Conservation (phyloP, 2,797 vertebrate species). For the Chaunax sp. region DNA sequence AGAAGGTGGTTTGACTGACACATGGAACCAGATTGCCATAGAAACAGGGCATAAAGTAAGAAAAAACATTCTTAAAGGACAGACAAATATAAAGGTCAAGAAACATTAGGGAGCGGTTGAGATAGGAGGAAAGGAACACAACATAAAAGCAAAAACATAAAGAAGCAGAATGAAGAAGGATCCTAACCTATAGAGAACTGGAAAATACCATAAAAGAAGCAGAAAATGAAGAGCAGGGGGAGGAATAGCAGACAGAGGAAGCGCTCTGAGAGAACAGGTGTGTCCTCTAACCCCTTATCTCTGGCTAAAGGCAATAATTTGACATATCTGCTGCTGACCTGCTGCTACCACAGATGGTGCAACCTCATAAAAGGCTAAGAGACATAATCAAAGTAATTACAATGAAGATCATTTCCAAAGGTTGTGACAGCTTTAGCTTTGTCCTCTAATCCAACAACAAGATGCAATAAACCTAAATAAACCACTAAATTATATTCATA, state of each 20-base stretch:
- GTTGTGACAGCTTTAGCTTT: constrained; percentile 15
- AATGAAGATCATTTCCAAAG: constrained; percentile 9
- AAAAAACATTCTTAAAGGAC: constrained; percentile 9
- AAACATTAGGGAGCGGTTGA: neutral
- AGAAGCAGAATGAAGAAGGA: neutral
- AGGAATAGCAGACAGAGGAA: neutral
- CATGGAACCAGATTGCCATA: constrained; percentile 33
- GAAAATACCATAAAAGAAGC: constrained; percentile 1
- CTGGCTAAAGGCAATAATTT: constrained; percentile 37
- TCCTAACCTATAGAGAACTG: neutral
- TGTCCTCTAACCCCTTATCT: constrained; percentile 47
- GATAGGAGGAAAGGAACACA: neutral
- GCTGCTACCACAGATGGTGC: constrained; percentile 52
- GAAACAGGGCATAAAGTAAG: constrained; percentile 13
- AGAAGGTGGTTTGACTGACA: constrained; percentile 7
- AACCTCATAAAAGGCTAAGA: constrained; percentile 19
- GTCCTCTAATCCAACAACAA: neutral
- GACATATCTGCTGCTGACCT: constrained; percentile 24
- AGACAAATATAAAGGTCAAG: constrained; percentile 32
- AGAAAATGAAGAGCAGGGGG: constrained; percentile 10
- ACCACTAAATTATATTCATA: no score
- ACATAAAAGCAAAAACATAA: neutral
- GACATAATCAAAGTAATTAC: constrained; percentile 11
- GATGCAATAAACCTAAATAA: neutral
- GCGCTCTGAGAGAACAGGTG: constrained; percentile 44